Conservation (phyloP, 2,113 vertebrate genomes). For the Eptesicus fuscus region DNA sequence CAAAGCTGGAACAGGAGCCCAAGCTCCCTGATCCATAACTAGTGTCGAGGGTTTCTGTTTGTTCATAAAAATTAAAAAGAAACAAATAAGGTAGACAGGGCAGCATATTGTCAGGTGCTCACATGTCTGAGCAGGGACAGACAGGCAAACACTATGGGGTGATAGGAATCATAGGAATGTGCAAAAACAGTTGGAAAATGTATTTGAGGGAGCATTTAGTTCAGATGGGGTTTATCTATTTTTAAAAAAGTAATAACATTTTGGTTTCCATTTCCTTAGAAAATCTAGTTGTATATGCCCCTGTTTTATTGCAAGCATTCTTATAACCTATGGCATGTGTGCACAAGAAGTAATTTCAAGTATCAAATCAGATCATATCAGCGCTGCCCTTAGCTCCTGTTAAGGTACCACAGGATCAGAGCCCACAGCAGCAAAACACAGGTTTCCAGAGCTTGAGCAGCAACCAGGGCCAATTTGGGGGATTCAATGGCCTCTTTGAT, state of each 20-base stretch:
- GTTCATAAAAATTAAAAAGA: conserved; percentile 12
- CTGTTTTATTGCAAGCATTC: neutral
- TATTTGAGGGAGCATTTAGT: neutral
- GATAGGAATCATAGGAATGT: conserved; percentile 4
- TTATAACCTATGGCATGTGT: neutral
- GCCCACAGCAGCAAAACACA: neutral
- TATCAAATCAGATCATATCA: neutral
- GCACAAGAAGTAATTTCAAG: neutral
- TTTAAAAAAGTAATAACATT: neutral
- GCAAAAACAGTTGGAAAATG: conserved; percentile 32
- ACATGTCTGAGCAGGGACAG: neutral
- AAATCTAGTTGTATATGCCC: neutral
- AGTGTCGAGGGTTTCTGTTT: neutral
- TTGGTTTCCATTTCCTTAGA: conserved; percentile 21
- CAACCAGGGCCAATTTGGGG: neutral
- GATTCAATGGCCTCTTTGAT: neutral
- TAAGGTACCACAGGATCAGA: neutral
- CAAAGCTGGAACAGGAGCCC: neutral
- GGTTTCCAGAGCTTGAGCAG: neutral
- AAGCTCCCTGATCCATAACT: neutral
- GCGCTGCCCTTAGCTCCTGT: neutral
- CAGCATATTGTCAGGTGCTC: neutral
- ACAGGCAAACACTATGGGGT: neutral
- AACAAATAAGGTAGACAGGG: conserved; percentile 8
- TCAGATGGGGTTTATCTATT: neutral